Evolutionary conservation across 2,888 invertebrate genomes (phyloP), one percentile per base, ranked within the genome.

Genomic region (Bruchidius siliquastri): DNA sequence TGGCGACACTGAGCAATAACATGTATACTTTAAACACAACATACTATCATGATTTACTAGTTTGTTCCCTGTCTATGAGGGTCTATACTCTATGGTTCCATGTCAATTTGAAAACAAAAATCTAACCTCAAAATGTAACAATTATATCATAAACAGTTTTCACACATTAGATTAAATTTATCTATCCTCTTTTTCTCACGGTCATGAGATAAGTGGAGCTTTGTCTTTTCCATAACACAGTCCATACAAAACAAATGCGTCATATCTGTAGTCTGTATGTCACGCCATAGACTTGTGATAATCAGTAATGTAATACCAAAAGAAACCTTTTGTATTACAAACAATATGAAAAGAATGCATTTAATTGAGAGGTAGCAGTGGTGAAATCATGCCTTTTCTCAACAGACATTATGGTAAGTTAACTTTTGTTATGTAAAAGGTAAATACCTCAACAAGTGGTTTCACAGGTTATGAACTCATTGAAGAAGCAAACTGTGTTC

Each of bases 401-500:
- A 49, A 49, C 18, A 49, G 49, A 49, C 49, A 49, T 49, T 13
- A 49, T 49, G 49, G 49, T 49, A 49, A 49, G 49, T 49, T 13
- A 49, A 1, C 49, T 49, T 3, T 49, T 8, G 18, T 49, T 13
- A 18, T 13, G 49, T 8, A 8, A 49, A 13, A 49, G 8, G 18
- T 49, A 49, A 13, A 49, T 13, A 49, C 1, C 8, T 49, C 18
- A 49, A 13, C 18, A 49, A 49, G 18, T 13, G 18, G 49, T 13
- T 49, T 49, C 49, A 49, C 49, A 74, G 74, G 72, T 3, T 74
- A 74, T 72, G 70, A 72, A 68, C 21, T 71, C 4, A 70, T 74
- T 21, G 49, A 49, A 49, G 74, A 68, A 68, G 68, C 21, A 21
- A 67, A 72, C 66, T 70, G 72, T 26, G 21, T 49, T 20, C 74